A percentile compares a stretch with the other conserved stretches of the same genome.
Evolutionary conservation across 2,888 invertebrate species (phyloP).

Genomic region (Noctua fimbriata): DNA sequence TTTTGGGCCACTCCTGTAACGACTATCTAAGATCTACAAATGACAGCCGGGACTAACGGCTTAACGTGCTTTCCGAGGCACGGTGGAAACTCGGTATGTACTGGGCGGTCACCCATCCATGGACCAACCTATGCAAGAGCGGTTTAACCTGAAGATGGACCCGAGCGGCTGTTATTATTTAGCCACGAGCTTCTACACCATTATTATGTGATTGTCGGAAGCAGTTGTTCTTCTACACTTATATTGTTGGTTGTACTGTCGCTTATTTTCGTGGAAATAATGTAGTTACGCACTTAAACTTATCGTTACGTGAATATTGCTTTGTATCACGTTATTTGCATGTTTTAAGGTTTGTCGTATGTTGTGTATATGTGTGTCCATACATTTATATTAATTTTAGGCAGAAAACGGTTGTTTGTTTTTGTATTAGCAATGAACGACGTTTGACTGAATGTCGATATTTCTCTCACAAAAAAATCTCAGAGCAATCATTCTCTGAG

Average conservation of each 20-base stretch:
- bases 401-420: not conserved
- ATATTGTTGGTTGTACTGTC: not conserved
- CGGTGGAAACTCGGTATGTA: too few species aligned
- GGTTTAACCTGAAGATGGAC: too few species aligned
- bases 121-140: too few species aligned
- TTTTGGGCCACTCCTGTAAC: too few species aligned
- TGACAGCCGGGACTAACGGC: too few species aligned
- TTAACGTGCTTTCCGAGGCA: too few species aligned
- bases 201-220: not conserved
- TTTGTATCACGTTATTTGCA: conserved; percentile 44
- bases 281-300: conserved; percentile 35
- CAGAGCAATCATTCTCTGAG: too few species aligned
- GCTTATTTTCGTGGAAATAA: conserved; percentile 42
- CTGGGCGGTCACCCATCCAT: too few species aligned
- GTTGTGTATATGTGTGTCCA: not conserved
- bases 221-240: conserved; percentile 18
- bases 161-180: too few species aligned
- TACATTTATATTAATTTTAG: not conserved
- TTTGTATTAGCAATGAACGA: not conserved
- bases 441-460: not conserved
- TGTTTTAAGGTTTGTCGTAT: conserved; percentile 33
- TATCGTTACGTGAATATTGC: conserved; percentile 31
- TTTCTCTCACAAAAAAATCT: not conserved
- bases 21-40: too few species aligned
- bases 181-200: too few species aligned